Conservation (phyloP, 2,888 invertebrate species). For the Mylabris sibirica region DNA sequence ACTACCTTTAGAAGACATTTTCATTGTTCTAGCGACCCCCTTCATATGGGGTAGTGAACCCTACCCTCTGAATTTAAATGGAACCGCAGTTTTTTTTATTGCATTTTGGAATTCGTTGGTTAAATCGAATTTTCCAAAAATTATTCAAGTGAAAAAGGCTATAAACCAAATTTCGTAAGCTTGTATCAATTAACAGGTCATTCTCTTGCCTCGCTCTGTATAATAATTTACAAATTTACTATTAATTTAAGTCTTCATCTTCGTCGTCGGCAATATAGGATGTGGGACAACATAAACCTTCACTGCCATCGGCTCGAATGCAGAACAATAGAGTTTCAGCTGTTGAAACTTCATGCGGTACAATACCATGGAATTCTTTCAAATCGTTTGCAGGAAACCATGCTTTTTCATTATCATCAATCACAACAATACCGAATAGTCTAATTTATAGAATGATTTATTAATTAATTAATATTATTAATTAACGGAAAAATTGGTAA, state of each 20-base stretch:
- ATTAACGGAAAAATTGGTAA: slow-evolving; percentile 25
- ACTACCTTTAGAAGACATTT: too few species aligned
- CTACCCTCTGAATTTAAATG: neutral
- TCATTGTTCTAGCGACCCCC: too few species aligned
- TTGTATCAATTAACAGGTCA: too few species aligned
- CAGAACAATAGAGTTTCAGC: slow-evolving; percentile 84
- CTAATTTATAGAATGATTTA: slow-evolving; percentile 63
- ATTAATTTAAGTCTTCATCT: slow-evolving; percentile 22
- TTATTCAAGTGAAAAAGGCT: too few species aligned
- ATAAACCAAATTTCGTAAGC: too few species aligned
- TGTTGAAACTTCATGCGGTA: slow-evolving; percentile 81
- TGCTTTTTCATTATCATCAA: slow-evolving; percentile 88
- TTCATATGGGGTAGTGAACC: too few species aligned
- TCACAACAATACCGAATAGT: slow-evolving; percentile 78
- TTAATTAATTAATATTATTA: neutral
- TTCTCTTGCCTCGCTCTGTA: too few species aligned
- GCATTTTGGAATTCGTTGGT: too few species aligned
- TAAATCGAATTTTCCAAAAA: too few species aligned
- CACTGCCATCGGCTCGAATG: slow-evolving; percentile 82
- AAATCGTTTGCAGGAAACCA: slow-evolving; percentile 92
- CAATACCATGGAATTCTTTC: slow-evolving; percentile 87
- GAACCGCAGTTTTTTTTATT: neutral
- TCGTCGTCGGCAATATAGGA: slow-evolving; percentile 66
- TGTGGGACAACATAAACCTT: slow-evolving; percentile 82
- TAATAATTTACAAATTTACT: neutral